phyloP scores from a whole-genome alignment of 2,797 vertebrate genomes.

The Cryptoprocta ferox region DNA sequence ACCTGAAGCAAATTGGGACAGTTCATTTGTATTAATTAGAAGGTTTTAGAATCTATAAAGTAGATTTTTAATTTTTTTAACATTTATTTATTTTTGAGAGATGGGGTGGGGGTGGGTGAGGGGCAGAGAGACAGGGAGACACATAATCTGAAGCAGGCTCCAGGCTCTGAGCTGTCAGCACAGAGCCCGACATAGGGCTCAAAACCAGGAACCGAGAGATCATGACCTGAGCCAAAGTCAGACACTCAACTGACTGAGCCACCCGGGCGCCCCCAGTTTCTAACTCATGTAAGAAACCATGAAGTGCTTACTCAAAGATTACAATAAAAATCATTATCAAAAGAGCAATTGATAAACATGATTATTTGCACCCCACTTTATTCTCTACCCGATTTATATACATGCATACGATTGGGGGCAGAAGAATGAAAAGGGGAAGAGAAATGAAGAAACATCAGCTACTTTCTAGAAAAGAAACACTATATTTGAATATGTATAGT shows the following conservation, averaged over 20 bases:
- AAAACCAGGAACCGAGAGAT: too few relatives aligned
- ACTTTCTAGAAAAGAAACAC: constrained; percentile 18
- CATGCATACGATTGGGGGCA: rapidly evolving
- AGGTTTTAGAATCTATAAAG: background rate
- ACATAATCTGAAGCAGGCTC: too few relatives aligned
- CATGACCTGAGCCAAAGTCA: too few relatives aligned
- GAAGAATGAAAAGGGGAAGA: background rate
- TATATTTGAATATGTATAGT: background rate
- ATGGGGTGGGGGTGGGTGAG: too few relatives aligned
- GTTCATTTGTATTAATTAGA: background rate
- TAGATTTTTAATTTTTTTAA: too few relatives aligned
- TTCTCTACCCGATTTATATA: background rate
- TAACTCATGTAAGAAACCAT: background rate
- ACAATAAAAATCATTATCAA: background rate
- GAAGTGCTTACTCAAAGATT: background rate
- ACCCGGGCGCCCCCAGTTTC: background rate
- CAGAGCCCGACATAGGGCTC: too few relatives aligned
- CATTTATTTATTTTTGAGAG: too few relatives aligned
- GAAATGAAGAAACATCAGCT: background rate
- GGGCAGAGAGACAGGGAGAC: too few relatives aligned
- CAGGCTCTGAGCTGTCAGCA: too few relatives aligned
- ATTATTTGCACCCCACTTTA: background rate
- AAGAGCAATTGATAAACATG: background rate
- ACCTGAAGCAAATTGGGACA: background rate
- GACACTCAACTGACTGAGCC: too few relatives aligned